Percentiles rank a stretch among this genome's conserved stretches.
These are phyloP conservation scores for Esox masquinongy DNA, from an alignment of 2,797 vertebrate genomes.

Conservation along the genomic window DNA sequence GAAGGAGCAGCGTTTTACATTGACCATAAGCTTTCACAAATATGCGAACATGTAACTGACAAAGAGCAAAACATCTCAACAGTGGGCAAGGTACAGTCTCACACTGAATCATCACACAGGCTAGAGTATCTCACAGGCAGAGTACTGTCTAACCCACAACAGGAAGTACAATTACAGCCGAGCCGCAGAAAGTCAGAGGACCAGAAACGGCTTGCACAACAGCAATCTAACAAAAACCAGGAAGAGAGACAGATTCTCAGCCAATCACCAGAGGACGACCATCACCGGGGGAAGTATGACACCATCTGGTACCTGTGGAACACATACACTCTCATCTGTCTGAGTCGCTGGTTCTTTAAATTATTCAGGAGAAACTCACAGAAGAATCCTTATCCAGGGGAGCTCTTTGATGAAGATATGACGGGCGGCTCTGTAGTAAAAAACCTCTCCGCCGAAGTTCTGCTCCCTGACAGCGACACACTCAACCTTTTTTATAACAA, in stretches of 20 bases:
- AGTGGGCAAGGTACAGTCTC: slow-evolving; percentile 1
- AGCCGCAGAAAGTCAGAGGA: not conserved
- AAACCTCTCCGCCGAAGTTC: slow-evolving; percentile 57
- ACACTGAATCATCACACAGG: slow-evolving; percentile 30
- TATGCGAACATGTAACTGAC: not conserved
- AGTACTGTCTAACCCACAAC: not conserved
- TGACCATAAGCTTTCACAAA: slow-evolving; percentile 7
- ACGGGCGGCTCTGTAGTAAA: slow-evolving; percentile 45
- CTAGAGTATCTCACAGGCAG: slow-evolving; percentile 1
- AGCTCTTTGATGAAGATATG: slow-evolving; percentile 50
- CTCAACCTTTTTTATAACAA: slow-evolving; percentile 79
- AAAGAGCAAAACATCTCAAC: slow-evolving; percentile 7
- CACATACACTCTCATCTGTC: slow-evolving; percentile 73
- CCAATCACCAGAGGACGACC: slow-evolving; percentile 34
- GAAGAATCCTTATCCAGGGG: slow-evolving; percentile 49
- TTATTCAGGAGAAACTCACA: slow-evolving; percentile 71
- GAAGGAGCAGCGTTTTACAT: slow-evolving; percentile 6
- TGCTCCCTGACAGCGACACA: slow-evolving; percentile 69
- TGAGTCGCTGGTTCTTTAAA: slow-evolving; percentile 80
- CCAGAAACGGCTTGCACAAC: not conserved
- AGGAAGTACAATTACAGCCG: slow-evolving; percentile 8
- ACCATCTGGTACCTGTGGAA: slow-evolving; percentile 82
- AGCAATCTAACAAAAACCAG: slow-evolving; percentile 1
- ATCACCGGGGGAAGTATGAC: slow-evolving; percentile 48
- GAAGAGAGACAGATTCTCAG: slow-evolving; percentile 8